Conservation (phyloP, 23 tunicate species). For the Halocynthia aurantium region DNA sequence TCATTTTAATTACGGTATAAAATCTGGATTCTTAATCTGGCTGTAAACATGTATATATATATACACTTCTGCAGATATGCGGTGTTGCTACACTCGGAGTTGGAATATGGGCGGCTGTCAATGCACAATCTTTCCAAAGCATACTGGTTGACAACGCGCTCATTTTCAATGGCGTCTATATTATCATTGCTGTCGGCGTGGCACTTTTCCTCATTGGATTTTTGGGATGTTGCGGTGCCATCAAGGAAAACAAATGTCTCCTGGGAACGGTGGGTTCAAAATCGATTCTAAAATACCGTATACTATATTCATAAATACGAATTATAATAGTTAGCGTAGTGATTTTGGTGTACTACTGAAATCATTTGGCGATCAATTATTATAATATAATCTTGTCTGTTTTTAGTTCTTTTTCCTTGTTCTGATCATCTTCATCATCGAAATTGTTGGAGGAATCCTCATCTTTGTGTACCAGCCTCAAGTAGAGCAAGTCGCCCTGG, state of each 20-base stretch:
- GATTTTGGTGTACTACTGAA: too few species aligned
- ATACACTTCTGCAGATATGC: constrained; percentile 28
- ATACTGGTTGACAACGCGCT: constrained; percentile 33
- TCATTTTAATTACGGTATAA: not conserved
- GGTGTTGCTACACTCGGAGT: constrained; percentile 68
- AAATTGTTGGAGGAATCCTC: constrained; percentile 66
- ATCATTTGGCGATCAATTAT: too few species aligned
- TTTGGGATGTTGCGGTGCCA: constrained; percentile 92
- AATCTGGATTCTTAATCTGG: not conserved
- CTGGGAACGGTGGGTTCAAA: constrained; percentile 53
- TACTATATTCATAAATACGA: too few species aligned
- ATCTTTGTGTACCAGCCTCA: constrained; percentile 58
- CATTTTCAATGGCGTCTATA: constrained; percentile 72
- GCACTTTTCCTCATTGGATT: constrained; percentile 59
- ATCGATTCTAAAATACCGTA: not conserved
- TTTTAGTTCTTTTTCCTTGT: constrained; percentile 66
- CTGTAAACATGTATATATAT: not conserved
- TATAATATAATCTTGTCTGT: not conserved
- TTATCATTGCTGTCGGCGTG: constrained; percentile 79
- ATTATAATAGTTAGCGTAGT: too few species aligned
- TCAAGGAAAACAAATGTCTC: constrained; percentile 80
- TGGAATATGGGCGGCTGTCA: constrained; percentile 71
- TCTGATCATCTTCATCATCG: constrained; percentile 60
- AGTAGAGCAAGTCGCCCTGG: constrained; percentile 35
- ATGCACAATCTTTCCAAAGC: constrained; percentile 43